These are phyloP conservation scores for Trypoxylus dichotomus DNA, from an alignment of 1,140 invertebrate species.

Conservation along the genomic window DNA sequence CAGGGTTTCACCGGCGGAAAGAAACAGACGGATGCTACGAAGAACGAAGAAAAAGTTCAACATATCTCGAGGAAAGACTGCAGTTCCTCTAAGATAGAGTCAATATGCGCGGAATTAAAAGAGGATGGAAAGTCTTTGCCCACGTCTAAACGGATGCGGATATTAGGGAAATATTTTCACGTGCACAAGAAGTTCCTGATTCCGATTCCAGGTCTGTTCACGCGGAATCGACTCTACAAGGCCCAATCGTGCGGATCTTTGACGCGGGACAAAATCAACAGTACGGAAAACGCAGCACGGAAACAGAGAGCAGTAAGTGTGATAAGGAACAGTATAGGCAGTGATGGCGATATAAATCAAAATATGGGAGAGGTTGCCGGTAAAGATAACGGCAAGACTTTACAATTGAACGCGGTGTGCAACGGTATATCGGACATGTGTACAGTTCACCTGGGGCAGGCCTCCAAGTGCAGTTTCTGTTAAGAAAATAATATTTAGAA, in stretches of 20 bases:
- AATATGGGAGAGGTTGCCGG: conserved; percentile 51
- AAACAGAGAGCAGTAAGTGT: conserved; percentile 52
- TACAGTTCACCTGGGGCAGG: conserved; percentile 60
- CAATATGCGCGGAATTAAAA: conserved; percentile 48
- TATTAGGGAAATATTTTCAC: conserved; percentile 67
- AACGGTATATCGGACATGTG: conserved; percentile 57
- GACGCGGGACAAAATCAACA: conserved; percentile 54
- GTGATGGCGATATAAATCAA: conserved; percentile 59
- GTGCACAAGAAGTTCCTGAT: conserved; percentile 63
- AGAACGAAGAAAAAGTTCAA: conserved; percentile 31
- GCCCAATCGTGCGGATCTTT: conserved; percentile 64
- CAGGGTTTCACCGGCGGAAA: conserved; percentile 43
- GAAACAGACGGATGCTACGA: conserved; percentile 20
- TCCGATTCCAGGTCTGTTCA: conserved; percentile 59
- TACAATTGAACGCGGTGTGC: conserved; percentile 54
- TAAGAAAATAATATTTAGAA: conserved; percentile 38
- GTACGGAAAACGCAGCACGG: background rate
- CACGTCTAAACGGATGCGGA: conserved; percentile 59
- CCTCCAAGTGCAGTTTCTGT: conserved; percentile 63
- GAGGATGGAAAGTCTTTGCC: conserved; percentile 48
- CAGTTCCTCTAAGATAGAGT: conserved; percentile 36
- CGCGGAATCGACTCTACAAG: conserved; percentile 60
- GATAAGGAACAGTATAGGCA: conserved; percentile 53
- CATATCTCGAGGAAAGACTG: conserved; percentile 40
- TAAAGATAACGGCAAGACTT: conserved; percentile 43